Conservation (phyloP, 2,888 invertebrate species). For the Himalopsyche anomala region DNA sequence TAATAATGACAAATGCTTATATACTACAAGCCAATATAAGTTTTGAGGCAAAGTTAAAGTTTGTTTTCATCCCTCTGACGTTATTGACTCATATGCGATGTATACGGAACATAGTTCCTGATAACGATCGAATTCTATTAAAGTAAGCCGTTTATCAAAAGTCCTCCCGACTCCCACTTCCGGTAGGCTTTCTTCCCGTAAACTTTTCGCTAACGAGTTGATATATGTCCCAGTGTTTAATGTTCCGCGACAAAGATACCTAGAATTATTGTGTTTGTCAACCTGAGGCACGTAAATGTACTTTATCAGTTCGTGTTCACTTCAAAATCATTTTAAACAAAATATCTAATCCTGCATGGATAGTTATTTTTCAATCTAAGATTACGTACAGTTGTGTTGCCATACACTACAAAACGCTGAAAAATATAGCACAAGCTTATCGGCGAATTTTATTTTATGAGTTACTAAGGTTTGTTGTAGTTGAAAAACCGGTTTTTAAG, state of each 20-base stretch:
- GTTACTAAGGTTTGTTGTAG: no score
- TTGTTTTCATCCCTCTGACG: slow-evolving; percentile 30
- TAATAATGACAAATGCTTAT: slow-evolving; percentile 3
- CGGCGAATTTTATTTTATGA: no score
- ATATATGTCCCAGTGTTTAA: slow-evolving; percentile 63
- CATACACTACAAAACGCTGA: no score
- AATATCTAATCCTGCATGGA: no score
- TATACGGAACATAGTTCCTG: slow-evolving; percentile 20
- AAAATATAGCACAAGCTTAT: no score
- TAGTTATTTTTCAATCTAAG: no score
- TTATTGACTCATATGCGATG: slow-evolving; percentile 20
- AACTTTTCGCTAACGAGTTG: slow-evolving; percentile 60
- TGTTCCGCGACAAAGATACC: slow-evolving; percentile 63
- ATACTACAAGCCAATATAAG: background rate
- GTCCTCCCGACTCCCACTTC: slow-evolving; percentile 17
- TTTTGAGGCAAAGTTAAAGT: slow-evolving; percentile 25
- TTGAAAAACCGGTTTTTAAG: no score
- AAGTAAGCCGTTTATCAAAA: slow-evolving; percentile 31
- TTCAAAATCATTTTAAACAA: no score
- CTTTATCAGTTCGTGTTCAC: no score
- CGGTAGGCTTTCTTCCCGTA: slow-evolving; percentile 33
- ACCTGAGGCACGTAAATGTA: slow-evolving; percentile 16
- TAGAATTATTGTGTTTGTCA: slow-evolving; percentile 21
- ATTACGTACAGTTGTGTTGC: no score
- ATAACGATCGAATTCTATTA: slow-evolving; percentile 34